phyloP scores from a whole-genome alignment of 2,797 vertebrate genomes.

The Pristis pectinata region DNA sequence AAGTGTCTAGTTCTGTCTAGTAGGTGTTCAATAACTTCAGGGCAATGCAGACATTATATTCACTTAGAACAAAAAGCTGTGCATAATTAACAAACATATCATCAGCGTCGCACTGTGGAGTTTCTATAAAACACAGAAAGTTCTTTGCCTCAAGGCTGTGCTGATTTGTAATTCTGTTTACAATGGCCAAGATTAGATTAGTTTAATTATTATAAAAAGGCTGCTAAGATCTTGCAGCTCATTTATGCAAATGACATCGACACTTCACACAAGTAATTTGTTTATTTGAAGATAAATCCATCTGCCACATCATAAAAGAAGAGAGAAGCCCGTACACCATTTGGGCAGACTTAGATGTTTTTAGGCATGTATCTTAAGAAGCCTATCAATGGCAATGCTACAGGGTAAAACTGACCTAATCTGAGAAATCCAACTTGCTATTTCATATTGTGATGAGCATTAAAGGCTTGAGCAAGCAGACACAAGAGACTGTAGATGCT shows the following conservation, averaged over 20 bases:
- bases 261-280: constrained; percentile 93
- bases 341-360: constrained; percentile 72
- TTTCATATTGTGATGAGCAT: not conserved
- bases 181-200: constrained; percentile 96
- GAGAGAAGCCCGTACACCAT: constrained; percentile 75
- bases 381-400: constrained; percentile 84
- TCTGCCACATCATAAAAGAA: constrained; percentile 86
- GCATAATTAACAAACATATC: constrained; percentile 95
- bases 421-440: not conserved
- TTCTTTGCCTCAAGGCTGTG: constrained; percentile 89
- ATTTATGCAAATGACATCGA: constrained; percentile 98
- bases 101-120: constrained; percentile 75
- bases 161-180: constrained; percentile 93
- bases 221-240: constrained; percentile 87
- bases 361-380: constrained; percentile 77
- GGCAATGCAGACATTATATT: constrained; percentile 82
- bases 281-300: constrained; percentile 92
- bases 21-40: constrained; percentile 84
- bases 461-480: not conserved
- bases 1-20: constrained; percentile 71
- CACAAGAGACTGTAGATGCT: too few relatives aligned
- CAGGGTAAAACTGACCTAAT: constrained; percentile 50
- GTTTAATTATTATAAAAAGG: constrained; percentile 97
- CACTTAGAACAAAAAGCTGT: constrained; percentile 82
- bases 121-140: constrained; percentile 80